These are phyloP conservation scores for Acanthochromis polyacanthus DNA, from an alignment of 2,113 vertebrate genomes.

Conservation along the genomic window DNA sequence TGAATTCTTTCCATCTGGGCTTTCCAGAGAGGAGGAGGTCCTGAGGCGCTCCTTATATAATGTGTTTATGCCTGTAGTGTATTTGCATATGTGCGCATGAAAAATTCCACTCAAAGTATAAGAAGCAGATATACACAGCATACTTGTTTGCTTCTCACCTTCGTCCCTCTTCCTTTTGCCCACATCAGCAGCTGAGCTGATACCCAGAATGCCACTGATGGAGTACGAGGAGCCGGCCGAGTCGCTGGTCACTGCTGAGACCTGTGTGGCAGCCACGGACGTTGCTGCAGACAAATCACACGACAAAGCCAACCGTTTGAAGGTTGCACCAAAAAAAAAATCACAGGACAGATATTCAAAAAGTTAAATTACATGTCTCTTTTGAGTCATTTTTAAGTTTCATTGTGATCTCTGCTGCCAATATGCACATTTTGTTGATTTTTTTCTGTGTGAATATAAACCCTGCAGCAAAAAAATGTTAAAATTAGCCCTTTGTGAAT, in stretches of 20 bases:
- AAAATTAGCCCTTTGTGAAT: no score
- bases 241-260: constrained; percentile 94
- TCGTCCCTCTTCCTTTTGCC: constrained; percentile 98
- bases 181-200: constrained; percentile 91
- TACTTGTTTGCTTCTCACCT: constrained; percentile 85
- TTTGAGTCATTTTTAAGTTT: no score
- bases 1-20: constrained; percentile 50
- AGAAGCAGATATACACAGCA: constrained; percentile 2
- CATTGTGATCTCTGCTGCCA: no score
- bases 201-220: constrained; percentile 98
- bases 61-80: constrained; percentile 21
- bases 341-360: background rate
- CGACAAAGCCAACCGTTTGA: background rate
- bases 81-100: constrained; percentile 2
- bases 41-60: background rate
- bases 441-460: no score
- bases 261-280: constrained; percentile 94
- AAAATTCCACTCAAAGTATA: background rate
- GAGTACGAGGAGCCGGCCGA: constrained; percentile 97
- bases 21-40: constrained; percentile 7
- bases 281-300: constrained; percentile 85
- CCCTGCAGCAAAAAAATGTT: no score
- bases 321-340: background rate
- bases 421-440: no score
- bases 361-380: no score